These are phyloP conservation scores for Bucco capensis DNA, from an alignment of 2,113 vertebrate genomes.

Conservation along the genomic window DNA sequence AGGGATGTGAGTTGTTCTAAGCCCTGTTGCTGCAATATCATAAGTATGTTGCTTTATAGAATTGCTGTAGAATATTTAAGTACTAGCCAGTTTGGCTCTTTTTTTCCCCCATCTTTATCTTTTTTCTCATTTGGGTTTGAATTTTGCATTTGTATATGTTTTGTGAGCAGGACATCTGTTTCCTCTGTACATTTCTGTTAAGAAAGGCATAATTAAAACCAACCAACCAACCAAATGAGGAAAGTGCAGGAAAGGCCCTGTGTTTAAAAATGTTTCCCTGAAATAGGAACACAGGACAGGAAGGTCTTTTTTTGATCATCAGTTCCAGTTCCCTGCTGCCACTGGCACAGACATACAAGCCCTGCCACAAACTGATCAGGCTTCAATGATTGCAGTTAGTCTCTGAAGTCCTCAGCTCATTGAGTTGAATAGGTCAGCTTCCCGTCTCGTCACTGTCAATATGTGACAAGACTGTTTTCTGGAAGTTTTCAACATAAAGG, in stretches of 20 bases:
- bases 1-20: not conserved
- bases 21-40: not conserved
- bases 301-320: not conserved
- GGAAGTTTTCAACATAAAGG: constrained; percentile 9
- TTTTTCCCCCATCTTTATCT: not conserved
- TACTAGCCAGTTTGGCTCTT: not conserved
- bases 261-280: not conserved
- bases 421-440: not conserved
- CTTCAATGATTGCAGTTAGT: not conserved
- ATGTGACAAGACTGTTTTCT: constrained; percentile 20
- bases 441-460: not conserved
- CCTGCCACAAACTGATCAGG: not conserved
- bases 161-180: not conserved
- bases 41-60: not conserved
- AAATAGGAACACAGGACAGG: not conserved
- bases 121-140: not conserved
- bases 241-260: not conserved
- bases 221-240: accelerated
- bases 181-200: not conserved
- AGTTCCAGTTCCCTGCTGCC: not conserved
- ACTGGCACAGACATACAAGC: not conserved
- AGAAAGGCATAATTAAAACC: not conserved
- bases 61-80: not conserved
- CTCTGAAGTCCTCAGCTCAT: constrained; percentile 21
- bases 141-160: not conserved